Evolutionary conservation across 2,113 vertebrate genomes (phyloP).

Genomic region (Garra rufa): DNA sequence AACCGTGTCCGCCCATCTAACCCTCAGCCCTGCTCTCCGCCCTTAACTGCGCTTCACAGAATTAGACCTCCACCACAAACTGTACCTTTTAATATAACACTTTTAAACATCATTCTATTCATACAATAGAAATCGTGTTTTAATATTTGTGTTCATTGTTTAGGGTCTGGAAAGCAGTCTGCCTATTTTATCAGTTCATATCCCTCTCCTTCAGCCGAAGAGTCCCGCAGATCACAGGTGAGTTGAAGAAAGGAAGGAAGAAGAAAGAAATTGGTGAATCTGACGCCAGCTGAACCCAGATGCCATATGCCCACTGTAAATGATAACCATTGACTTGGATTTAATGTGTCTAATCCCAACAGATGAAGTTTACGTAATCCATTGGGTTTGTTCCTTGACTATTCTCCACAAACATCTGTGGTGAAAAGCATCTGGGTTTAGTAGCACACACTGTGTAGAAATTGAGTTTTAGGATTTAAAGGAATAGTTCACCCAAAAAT

Average conservation of each 20-base stretch:
- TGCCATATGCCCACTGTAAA: neutral
- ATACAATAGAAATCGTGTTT: neutral
- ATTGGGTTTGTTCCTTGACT: neutral
- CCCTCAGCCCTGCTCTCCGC: neutral
- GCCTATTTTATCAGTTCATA: conserved; percentile 97
- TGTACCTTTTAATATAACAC: neutral
- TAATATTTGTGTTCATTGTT: conserved; percentile 31
- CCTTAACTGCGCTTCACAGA: neutral
- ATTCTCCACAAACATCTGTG: neutral
- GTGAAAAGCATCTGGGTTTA: conserved; percentile 19
- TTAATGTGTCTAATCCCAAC: neutral
- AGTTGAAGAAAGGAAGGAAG: conserved; percentile 48
- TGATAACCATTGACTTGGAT: neutral
- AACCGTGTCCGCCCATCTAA: neutral
- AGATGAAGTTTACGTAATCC: neutral
- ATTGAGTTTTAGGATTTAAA: neutral
- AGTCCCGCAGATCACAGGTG: conserved; percentile 89
- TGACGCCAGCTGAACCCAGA: neutral
- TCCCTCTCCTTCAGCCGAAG: conserved; percentile 93
- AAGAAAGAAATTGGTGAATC: neutral
- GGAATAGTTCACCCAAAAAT: no score
- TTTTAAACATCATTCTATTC: neutral
- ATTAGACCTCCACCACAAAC: neutral
- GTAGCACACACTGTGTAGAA: neutral
- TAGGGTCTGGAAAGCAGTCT: conserved; percentile 93